Base-by-base conservation (phyloP, 1,140 invertebrate species). In the Nebria ingens region DNA sequence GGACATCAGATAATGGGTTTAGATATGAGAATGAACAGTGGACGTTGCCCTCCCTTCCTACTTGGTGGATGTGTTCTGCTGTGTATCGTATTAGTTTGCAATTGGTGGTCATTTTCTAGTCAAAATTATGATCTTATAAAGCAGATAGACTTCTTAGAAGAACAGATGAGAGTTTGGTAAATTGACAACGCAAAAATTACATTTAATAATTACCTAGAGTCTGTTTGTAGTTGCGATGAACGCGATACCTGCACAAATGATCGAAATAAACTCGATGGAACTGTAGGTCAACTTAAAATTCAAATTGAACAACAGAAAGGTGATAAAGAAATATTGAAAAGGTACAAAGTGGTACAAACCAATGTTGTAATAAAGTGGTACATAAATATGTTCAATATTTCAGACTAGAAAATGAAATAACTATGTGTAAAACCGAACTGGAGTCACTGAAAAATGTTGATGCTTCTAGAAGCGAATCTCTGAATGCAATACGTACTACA, bases 41-140 rank as follows among this genome's bases (percentile, higher is more conserved):
- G 40, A 17, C 6, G 40, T 12, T 45, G 40, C 17, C 40, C 40
- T 12, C 40, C 40, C 3, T 45, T 45, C 17, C 17, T 45, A 17
- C 15, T 45, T 4, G 40, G 40, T 12, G 40, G 40, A 6, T 45
- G 40, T 17, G 17, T 45, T 12, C 17, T 45, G 17, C 15, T 45
- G 17, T 45, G 40, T 45, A 17, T 45, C 3, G 40, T 45, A 11
- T 45, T 45, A 45, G 17, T 17, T 12, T 45, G 40, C 40, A 45
- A 45, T 45, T 45, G 40, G 40, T 45, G 40, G 40, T 45, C 40
- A 4, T 12, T 45, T 45, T 45, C 40, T 45, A 45, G 40, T 45
- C 40, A 45, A 45, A 45, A 45, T 17, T 45, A 45, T 45, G 40
- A 45, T 11, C 15, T 45, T 4, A 6, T 45, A 4, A 45, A 45